Percentiles rank a stretch among this genome's conserved stretches.
Evolutionary conservation across 2,888 invertebrate species (phyloP).

Genomic region (Athalia cordata): DNA sequence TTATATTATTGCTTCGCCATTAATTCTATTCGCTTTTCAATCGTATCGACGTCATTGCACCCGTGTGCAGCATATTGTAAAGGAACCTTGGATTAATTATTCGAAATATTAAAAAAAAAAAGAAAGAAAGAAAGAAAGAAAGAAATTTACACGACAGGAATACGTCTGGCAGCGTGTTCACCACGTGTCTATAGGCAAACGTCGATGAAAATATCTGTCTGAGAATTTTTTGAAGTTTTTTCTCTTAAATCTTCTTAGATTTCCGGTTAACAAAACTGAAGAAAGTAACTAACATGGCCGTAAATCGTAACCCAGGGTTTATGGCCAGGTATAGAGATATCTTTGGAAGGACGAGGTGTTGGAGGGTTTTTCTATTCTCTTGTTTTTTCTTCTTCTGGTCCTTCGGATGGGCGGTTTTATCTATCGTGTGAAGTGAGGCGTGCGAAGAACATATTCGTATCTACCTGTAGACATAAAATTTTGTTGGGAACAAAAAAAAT

Average conservation of each 20-base stretch:
- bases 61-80: not conserved
- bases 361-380: not conserved
- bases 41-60: too few species aligned
- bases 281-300: too few species aligned
- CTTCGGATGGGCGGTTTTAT: not conserved
- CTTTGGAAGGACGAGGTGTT: not conserved
- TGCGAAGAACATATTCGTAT: not conserved
- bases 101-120: not conserved
- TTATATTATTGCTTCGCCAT: too few species aligned
- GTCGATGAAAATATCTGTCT: not conserved
- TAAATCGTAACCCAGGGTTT: too few species aligned
- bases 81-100: conserved; percentile 20
- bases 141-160: not conserved
- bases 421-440: conserved; percentile 4
- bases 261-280: too few species aligned
- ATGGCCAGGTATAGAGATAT: too few species aligned
- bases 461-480: too few species aligned
- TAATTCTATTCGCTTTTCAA: too few species aligned
- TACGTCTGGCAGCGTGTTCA: not conserved
- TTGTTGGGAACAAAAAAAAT: not conserved
- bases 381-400: not conserved
- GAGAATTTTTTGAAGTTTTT: too few species aligned
- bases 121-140: not conserved
- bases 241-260: too few species aligned
- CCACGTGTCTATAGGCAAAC: not conserved